Evolutionary conservation across 2,888 invertebrate genomes (phyloP), one percentile per base, ranked within the genome.

Genomic region (Drosophila paramelanica): DNA sequence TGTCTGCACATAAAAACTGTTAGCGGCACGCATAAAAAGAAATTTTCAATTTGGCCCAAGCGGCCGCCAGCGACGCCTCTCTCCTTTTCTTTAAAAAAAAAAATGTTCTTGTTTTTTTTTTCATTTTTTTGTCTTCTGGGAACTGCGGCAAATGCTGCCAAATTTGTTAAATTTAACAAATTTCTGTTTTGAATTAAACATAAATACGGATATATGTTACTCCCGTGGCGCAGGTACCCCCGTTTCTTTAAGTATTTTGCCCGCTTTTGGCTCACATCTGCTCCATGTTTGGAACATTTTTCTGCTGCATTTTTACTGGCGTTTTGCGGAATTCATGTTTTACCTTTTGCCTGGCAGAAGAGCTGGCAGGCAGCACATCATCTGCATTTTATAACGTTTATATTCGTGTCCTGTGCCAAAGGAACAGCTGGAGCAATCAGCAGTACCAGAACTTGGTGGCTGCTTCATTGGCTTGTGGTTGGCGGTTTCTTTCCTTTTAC

Each of bases 1-100:
- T 81, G 77, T 81, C 81, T 79, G 87, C 47, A 71, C 74, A 86
- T 81, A 86, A 81, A 77, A 81, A 77, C 73, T 82, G 84, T 74
- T 74, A 81, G 66, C 80, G 69, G 66, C 81, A 83, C 77, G 79
- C 81, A 74, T 83, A 82, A 85, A 85, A 78, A 69, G 81, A 78
- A 78, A 78, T 83, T 81, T 83, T 77, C 81, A 81, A 86, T 83
- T 86, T 79, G 49, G 56, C 58, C 64, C 86, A 82, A 78, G 81
- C 81, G 80, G 83, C 71, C 43, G 70, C 79, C 68, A 62, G 36
- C 25, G 67, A 43, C 57, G 55, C 23, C 46, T 62, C 41, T 58
- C 11, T 46, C 13, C n/a, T 13, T 11, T 6, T 23, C 31, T 13
- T 45, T n/a, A 27, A 4, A 27, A 31, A 5, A 31, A 31, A 31